phyloP scores from a whole-genome alignment of 1,140 invertebrate species.

The Aphis craccivora region DNA sequence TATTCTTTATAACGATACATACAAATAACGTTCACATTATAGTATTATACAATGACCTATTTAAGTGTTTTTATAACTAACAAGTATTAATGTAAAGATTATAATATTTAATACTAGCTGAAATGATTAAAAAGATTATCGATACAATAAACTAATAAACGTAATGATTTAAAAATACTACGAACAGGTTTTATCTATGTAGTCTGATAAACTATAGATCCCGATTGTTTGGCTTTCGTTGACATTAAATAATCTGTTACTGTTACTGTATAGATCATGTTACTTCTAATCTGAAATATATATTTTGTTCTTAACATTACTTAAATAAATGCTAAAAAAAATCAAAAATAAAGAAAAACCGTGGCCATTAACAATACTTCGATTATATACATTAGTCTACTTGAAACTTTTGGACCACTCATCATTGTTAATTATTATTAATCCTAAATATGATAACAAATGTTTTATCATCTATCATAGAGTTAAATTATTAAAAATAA shows the following conservation, averaged over 20 bases:
- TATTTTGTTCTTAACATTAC: background rate
- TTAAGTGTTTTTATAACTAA: background rate
- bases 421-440: background rate
- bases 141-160: background rate
- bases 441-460: background rate
- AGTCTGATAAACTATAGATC: background rate
- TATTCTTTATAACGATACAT: background rate
- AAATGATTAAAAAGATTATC: background rate
- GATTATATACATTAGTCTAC: background rate
- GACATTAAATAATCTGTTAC: background rate
- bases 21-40: background rate
- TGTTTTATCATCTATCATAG: background rate
- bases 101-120: background rate
- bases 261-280: background rate
- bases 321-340: background rate
- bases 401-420: background rate
- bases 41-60: background rate
- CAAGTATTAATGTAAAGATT: background rate
- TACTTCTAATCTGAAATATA: background rate
- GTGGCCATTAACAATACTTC: background rate
- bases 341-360: background rate
- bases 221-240: background rate
- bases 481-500: background rate
- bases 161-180: background rate
- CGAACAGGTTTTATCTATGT: background rate